Percentiles rank a stretch among this genome's conserved stretches.
Evolutionary conservation across 2,888 invertebrate genomes (phyloP).

Genomic region (Cerastoderma edule): DNA sequence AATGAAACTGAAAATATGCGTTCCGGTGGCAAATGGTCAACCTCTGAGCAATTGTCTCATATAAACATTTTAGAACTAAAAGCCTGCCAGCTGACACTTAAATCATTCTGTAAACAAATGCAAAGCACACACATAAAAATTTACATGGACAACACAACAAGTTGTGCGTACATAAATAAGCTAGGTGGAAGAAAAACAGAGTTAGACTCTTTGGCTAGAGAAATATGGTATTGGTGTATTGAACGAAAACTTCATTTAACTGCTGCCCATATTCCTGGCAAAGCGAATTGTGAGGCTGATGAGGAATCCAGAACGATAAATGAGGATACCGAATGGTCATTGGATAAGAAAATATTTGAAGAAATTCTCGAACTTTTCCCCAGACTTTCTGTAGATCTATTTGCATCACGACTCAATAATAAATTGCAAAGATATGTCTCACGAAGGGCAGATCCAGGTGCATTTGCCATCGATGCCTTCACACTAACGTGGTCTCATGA

Average conservation of each 20-base stretch:
- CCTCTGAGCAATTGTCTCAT: conserved; percentile 25
- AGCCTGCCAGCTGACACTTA: conserved; percentile 28
- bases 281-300: conserved; percentile 40
- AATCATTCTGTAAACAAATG: conserved; percentile 5
- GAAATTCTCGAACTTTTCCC: conserved; percentile 6
- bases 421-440: conserved; percentile 42
- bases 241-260: conserved; percentile 22
- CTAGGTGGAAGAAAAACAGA: conserved; percentile 22
- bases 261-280: conserved; percentile 45
- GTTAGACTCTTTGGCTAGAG: background rate
- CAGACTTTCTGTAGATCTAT: conserved; percentile 33
- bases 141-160: conserved; percentile 37
- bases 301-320: conserved; percentile 36
- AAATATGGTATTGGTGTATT: conserved; percentile 28
- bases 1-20: background rate
- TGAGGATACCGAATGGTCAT: conserved; percentile 51
- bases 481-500: conserved; percentile 31
- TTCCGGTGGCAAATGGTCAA: conserved; percentile 20
- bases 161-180: conserved; percentile 36
- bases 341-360: conserved; percentile 27
- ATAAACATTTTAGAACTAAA: conserved; percentile 42
- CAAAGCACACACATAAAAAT: conserved; percentile 20
- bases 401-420: conserved; percentile 45
- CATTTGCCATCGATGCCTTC: conserved; percentile 49
- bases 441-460: conserved; percentile 37